Conservation (phyloP, 2,888 invertebrate species). For the Hyppa rectilinea region DNA sequence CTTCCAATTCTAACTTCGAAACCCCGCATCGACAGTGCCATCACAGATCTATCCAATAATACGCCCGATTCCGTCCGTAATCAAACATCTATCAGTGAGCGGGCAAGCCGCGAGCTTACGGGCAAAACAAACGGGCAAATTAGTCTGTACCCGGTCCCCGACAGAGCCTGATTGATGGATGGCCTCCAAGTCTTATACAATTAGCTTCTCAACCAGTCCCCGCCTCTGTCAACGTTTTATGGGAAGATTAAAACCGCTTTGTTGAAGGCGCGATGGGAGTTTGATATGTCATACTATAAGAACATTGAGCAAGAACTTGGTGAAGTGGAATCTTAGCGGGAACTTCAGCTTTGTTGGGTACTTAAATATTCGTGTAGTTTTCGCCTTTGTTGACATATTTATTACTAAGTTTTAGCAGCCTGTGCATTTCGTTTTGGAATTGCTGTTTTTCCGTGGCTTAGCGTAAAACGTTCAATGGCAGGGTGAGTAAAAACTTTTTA, state of each 20-base stretch:
- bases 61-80: conserved; percentile 65
- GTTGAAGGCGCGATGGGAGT: conserved; percentile 54
- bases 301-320: conserved; percentile 34
- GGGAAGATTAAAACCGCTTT: conserved; percentile 65
- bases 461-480: no score
- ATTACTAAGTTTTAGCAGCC: neutral
- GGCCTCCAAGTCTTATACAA: conserved; percentile 82
- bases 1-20: conserved; percentile 12
- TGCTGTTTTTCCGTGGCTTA: no score
- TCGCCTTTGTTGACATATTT: conserved; percentile 15
- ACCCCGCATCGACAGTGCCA: conserved; percentile 27
- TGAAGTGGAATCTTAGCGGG: conserved; percentile 6
- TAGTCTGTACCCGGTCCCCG: conserved; percentile 82
- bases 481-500: neutral
- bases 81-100: conserved; percentile 75
- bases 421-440: no score
- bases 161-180: conserved; percentile 90
- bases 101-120: conserved; percentile 82
- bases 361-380: conserved; percentile 4
- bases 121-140: conserved; percentile 89
- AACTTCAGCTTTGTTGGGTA: conserved; percentile 5
- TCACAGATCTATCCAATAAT: conserved; percentile 67
- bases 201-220: conserved; percentile 84
- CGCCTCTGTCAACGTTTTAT: conserved; percentile 70
- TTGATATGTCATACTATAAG: conserved; percentile 54